These are phyloP conservation scores for Choristoneura rosaceana DNA, from an alignment of 2,888 invertebrate species.

Conservation along the genomic window DNA sequence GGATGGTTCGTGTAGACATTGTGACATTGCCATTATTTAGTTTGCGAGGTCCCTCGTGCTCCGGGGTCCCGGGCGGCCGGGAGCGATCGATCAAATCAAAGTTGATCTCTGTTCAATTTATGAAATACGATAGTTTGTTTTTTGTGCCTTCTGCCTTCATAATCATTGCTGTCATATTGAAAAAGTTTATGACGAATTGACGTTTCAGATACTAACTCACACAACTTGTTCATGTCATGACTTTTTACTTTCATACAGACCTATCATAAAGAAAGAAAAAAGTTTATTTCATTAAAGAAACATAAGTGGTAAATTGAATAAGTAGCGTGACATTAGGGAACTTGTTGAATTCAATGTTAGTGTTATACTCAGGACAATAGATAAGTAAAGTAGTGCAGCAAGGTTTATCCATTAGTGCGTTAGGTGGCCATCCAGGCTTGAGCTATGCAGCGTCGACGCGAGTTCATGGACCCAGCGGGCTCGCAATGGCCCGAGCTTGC, in stretches of 20 bases:
- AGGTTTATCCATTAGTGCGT: constrained; percentile 11
- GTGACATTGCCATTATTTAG: constrained; percentile 29
- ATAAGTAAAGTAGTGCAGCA: background rate
- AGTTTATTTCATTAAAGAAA: no score
- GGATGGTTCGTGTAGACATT: constrained; percentile 13
- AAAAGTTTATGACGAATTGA: constrained; percentile 62
- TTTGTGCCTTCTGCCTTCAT: constrained; percentile 53
- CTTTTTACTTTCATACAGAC: background rate
- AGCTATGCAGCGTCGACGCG: background rate
- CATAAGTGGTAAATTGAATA: no score
- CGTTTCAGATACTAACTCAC: constrained; percentile 28
- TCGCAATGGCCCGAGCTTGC: constrained; percentile 46
- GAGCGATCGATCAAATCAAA: constrained; percentile 68
- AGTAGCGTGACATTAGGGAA: no score
- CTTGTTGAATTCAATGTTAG: background rate
- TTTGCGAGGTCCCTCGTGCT: constrained; percentile 12
- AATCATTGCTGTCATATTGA: constrained; percentile 66
- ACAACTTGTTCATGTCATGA: background rate
- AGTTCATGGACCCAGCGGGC: constrained; percentile 23
- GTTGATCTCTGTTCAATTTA: constrained; percentile 73
- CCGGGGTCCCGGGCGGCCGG: constrained; percentile 11
- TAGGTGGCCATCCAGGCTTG: background rate
- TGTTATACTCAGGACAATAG: background rate
- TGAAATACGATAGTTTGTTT: constrained; percentile 73
- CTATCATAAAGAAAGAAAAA: no score